A percentile compares a stretch with the other conserved stretches of the same genome.
These are phyloP conservation scores for Acridotheres tristis DNA, from an alignment of 2,797 vertebrate species.

Conservation along the genomic window DNA sequence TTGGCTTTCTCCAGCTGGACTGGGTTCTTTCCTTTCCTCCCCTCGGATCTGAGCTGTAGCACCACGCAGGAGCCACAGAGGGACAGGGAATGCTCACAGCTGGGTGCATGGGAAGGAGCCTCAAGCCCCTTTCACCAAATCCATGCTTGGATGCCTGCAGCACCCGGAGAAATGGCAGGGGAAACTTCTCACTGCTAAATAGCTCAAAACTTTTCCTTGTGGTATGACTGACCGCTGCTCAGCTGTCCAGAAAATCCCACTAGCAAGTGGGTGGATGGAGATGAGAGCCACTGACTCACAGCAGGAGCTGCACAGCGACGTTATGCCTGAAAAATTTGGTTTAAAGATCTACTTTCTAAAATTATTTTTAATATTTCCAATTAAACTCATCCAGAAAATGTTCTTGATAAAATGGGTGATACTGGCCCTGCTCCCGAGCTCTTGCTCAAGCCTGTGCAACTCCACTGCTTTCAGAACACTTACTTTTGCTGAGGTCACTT, in stretches of 20 bases:
- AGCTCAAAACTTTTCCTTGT: not conserved
- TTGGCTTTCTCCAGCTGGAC: too few species aligned
- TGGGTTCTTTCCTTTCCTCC: not conserved
- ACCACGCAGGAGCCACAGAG: not conserved
- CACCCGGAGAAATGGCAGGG: not conserved
- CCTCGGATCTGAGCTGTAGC: not conserved
- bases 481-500: not conserved
- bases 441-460: fast-evolving
- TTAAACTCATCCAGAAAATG: not conserved
- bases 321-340: fast-evolving
- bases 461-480: not conserved
- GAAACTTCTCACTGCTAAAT: not conserved
- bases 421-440: not conserved
- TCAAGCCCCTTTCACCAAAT: not conserved
- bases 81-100: not conserved
- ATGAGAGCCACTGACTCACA: fast-evolving
- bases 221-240: fast-evolving
- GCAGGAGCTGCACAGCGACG: not conserved
- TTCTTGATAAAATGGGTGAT: too few species aligned
- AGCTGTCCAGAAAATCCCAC: not conserved
- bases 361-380: not conserved
- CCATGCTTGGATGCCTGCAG: not conserved
- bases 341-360: not conserved
- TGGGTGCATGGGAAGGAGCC: not conserved
- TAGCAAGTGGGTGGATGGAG: fast-evolving